These are phyloP conservation scores for Delichon dasypus DNA, from an alignment of 2,797 vertebrate species.

Conservation along the genomic window DNA sequence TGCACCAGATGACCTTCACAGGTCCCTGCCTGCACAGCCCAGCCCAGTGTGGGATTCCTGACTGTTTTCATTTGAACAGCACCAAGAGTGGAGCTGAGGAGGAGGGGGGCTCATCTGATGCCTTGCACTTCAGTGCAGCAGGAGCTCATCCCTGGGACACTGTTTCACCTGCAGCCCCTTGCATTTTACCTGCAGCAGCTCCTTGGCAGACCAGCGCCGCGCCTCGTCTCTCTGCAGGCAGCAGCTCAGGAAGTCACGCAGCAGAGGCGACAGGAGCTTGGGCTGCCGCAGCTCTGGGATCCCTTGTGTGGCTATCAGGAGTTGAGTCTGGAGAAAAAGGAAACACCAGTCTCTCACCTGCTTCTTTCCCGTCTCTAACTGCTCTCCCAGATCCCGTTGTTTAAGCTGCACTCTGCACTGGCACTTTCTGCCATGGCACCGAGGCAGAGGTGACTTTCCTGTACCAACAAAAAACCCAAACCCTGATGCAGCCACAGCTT, in stretches of 20 bases:
- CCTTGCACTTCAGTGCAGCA: background rate
- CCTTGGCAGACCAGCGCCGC: slow-evolving; percentile 67
- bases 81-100: too few relatives aligned
- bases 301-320: slow-evolving; percentile 83
- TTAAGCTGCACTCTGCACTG: too few relatives aligned
- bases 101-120: background rate
- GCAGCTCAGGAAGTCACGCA: slow-evolving; percentile 68
- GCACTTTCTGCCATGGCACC: too few relatives aligned
- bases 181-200: slow-evolving; percentile 63
- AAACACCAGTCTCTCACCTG: background rate
- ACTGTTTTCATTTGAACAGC: too few relatives aligned
- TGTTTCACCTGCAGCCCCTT: background rate
- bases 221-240: slow-evolving; percentile 80
- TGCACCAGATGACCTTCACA: background rate
- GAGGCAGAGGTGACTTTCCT: too few relatives aligned
- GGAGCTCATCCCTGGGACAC: background rate
- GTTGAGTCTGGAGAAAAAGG: slow-evolving; percentile 75
- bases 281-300: slow-evolving; percentile 87
- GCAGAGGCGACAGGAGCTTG: slow-evolving; percentile 82
- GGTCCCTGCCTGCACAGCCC: background rate
- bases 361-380: background rate
- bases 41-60: too few relatives aligned
- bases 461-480: too few relatives aligned
- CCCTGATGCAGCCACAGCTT: too few relatives aligned
- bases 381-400: background rate